Evolutionary conservation across 2,888 invertebrate species (phyloP).

Genomic region (Bimastos eiseni): DNA sequence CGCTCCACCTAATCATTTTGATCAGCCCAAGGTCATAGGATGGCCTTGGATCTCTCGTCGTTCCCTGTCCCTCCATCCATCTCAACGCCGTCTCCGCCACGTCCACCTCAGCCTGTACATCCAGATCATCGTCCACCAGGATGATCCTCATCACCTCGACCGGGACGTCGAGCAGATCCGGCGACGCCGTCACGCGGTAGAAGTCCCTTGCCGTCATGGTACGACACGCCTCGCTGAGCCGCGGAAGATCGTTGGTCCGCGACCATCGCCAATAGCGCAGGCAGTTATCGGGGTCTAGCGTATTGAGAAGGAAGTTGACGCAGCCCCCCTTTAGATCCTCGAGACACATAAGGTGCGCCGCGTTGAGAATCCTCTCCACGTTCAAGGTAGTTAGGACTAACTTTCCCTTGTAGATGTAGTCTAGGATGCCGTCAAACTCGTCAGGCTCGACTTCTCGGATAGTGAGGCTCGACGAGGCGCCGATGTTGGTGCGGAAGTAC

Average conservation of each 20-base stretch:
- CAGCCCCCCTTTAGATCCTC: neutral
- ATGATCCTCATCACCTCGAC: neutral
- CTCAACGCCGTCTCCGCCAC: neutral
- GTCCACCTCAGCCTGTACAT: neutral
- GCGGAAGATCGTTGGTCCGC: neutral
- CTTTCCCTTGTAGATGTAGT: constrained; percentile 19
- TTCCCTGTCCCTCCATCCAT: neutral
- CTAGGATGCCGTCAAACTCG: neutral
- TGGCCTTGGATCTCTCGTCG: neutral
- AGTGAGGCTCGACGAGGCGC: neutral
- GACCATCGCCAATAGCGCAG: constrained; percentile 7
- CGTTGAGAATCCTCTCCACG: neutral
- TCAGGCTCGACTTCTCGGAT: neutral
- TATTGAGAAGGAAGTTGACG: neutral
- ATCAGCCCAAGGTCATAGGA: neutral
- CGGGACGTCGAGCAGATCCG: neutral
- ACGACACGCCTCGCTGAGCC: neutral
- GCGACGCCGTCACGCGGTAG: neutral
- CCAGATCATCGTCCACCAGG: neutral
- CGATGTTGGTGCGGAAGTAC: neutral
- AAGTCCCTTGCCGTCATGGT: neutral
- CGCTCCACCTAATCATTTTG: neutral
- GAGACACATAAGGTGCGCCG: neutral
- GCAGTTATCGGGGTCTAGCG: neutral
- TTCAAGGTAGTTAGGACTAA: neutral